These are phyloP conservation scores for Sesamia inferens DNA, from an alignment of 2,888 invertebrate species.

Conservation along the genomic window DNA sequence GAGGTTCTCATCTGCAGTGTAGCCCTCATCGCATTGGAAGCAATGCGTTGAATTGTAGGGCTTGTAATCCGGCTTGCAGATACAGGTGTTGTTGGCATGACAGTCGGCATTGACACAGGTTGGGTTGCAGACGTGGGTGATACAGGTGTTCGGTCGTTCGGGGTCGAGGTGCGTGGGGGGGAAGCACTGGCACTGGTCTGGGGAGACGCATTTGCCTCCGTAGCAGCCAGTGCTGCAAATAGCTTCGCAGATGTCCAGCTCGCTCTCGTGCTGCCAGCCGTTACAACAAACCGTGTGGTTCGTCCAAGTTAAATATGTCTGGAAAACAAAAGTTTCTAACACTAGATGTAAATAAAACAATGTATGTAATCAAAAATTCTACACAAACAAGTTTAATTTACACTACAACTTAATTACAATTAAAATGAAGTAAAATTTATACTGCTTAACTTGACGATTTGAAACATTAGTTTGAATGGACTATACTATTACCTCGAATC, in stretches of 20 bases:
- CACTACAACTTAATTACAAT: no score
- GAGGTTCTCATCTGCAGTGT: slow-evolving; percentile 63
- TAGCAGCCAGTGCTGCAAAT: slow-evolving; percentile 86
- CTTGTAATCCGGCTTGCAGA: slow-evolving; percentile 72
- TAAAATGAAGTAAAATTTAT: no score
- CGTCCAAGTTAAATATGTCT: slow-evolving; percentile 73
- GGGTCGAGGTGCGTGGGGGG: slow-evolving; percentile 75
- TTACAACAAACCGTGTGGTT: slow-evolving; percentile 80
- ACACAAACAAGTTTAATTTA: no score
- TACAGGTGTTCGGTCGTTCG: slow-evolving; percentile 75
- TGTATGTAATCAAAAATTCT: no score
- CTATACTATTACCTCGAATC: slow-evolving; percentile 69
- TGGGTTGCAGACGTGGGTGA: slow-evolving; percentile 74
- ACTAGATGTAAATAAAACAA: background rate
- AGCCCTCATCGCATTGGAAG: slow-evolving; percentile 71
- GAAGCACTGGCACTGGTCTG: slow-evolving; percentile 79
- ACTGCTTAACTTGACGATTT: no score
- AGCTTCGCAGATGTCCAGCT: slow-evolving; percentile 81
- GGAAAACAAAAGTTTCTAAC: slow-evolving; percentile 54
- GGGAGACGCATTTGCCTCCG: slow-evolving; percentile 82
- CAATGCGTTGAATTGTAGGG: slow-evolving; percentile 77
- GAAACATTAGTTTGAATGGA: no score
- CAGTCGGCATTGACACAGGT: slow-evolving; percentile 80
- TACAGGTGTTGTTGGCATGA: slow-evolving; percentile 75
- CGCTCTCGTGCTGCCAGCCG: slow-evolving; percentile 81